Evolutionary conservation across 2,797 vertebrate genomes (phyloP).

Genomic region (Xenops minutus): DNA sequence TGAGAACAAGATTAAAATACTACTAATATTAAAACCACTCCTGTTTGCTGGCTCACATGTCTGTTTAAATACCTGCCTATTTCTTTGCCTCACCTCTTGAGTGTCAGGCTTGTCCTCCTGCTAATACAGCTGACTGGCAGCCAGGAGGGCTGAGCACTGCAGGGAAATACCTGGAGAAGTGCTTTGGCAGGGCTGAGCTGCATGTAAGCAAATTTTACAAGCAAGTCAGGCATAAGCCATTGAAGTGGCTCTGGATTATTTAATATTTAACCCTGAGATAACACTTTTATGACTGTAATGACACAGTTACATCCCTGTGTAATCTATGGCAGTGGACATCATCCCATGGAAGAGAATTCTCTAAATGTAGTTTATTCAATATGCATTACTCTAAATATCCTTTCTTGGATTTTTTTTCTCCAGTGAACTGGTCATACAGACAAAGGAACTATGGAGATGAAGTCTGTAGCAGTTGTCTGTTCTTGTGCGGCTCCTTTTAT

Average conservation of each 20-base stretch:
- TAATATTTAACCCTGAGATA: neutral
- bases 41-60: neutral
- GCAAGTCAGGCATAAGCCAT: neutral
- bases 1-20: conserved; percentile 9
- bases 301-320: neutral
- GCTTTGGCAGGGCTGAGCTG: neutral
- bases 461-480: neutral
- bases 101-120: neutral
- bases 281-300: neutral
- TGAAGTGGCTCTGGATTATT: neutral
- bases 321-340: neutral
- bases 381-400: neutral
- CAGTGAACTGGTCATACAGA: neutral
- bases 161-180: neutral
- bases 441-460: neutral
- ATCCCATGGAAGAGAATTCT: neutral
- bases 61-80: neutral
- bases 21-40: neutral
- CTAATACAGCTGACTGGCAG: neutral
- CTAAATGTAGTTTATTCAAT: neutral
- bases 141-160: neutral
- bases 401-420: neutral
- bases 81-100: conserved; percentile 16
- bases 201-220: neutral
- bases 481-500: neutral